Base-by-base conservation (phyloP, 1,140 invertebrate species). In the Meloidogyne exigua region DNA sequence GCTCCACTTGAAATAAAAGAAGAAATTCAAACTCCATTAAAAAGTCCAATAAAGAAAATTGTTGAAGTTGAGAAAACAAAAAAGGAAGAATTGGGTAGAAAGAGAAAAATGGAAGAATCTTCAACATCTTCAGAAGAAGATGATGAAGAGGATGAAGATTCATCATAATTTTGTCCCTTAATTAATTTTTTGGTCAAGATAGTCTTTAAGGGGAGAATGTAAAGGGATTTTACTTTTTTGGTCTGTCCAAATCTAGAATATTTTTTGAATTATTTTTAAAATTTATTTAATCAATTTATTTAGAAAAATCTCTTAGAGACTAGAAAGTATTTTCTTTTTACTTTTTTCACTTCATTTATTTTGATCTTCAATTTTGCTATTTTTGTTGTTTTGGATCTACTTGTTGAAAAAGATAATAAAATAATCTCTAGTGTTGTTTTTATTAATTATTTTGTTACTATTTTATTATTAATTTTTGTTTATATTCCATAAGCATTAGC, bases 51-150 rank as follows among this genome's bases (percentile, higher is more conserved):
- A n/a, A 57, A 57, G 49, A 57, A 57, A 57, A 57, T 57, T 57
- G 49, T 57, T 57, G 49, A 57, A 57, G 7, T n/a, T 18, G 13
- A 57, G 13, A 57, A 57, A 18, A n/a, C 18, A n/a, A 96, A 26
- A 69, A 77, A 57, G 10, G 49, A 57, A n/a, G 49, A 57, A 57
- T 57, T 57, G 9, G 49, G 18, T 12, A 57, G 21, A 21, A 57
- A 57, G 5, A 57, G 49, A n/a, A 57, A 57, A 57, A 57, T 57
- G 49, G 49, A 57, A 57, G 49, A 57, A 57, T 57, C 49, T n/a
- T 57, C 49, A 7, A n/a, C 49, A n/a, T 57, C 49, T 4, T n/a
- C 18, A 21, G 49, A 57, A 57, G 49, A 57, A 1, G 49, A 57
- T n/a, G 49, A 57, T 57, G 49, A 57, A n/a, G 49, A 57, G 5